Conservation (phyloP, 2,888 invertebrate genomes). For the Tyria jacobaeae region DNA sequence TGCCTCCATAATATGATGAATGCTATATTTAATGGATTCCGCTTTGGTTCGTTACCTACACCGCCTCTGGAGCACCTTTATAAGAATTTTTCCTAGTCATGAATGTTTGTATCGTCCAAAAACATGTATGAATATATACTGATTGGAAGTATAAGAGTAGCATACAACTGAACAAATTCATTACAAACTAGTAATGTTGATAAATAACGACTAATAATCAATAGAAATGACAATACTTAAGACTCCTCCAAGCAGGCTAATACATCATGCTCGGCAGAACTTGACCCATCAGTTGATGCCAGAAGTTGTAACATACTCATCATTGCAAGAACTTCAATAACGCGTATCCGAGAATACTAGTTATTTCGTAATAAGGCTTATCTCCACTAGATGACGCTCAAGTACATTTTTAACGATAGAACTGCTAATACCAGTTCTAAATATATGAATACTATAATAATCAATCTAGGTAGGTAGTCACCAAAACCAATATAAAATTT, state of each 20-base stretch:
- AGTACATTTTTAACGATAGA: neutral
- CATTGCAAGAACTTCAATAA: neutral
- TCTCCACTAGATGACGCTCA: neutral
- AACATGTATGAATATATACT: neutral
- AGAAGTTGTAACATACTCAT: too few species aligned
- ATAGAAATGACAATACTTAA: too few species aligned
- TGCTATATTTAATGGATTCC: slow-evolving; percentile 39
- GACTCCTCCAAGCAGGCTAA: too few species aligned
- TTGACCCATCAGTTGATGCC: too few species aligned
- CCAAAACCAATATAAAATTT: neutral
- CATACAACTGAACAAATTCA: too few species aligned
- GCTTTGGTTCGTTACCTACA: slow-evolving; percentile 36
- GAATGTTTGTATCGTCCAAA: neutral
- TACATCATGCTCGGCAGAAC: too few species aligned
- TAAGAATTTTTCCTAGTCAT: neutral
- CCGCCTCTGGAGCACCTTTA: slow-evolving; percentile 10
- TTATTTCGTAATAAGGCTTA: neutral
- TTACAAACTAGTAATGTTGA: too few species aligned
- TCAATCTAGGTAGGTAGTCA: neutral
- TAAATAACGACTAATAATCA: too few species aligned
- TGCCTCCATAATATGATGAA: slow-evolving; percentile 18
- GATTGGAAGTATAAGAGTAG: too few species aligned
- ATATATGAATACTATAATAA: neutral
- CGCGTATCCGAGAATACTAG: neutral
- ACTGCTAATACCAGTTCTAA: neutral